Evolutionary conservation across 2,797 vertebrate species (phyloP), one percentile per base, ranked within the genome.

Genomic region (Lateolabrax maculatus): DNA sequence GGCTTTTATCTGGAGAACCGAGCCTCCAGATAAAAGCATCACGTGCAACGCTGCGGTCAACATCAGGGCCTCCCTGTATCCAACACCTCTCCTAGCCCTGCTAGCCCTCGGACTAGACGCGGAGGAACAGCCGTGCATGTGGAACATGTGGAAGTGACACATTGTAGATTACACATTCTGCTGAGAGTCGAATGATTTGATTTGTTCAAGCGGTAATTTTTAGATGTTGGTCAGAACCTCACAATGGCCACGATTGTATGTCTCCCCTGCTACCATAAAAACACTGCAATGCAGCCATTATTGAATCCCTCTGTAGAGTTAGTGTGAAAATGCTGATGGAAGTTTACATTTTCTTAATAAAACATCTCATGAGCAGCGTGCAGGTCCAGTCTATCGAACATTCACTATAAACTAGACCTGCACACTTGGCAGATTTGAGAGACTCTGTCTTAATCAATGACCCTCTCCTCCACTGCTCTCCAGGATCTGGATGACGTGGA

Each of bases 401-500:
- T 43, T 37, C 8, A 16, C 39, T 31, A 4, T 41, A 13, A 48
- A 39, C 10, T 44, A 52, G 18, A 25, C 25, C 2, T 56, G 51
- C 18, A n/a, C 27, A 27, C 48, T 36, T 63, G 25, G 3, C 18
- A 15, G 61, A 44, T 23, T 65, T 48, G 18, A 53, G 27, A 64
- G 12, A 25, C 36, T 43, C 2, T 6, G 5, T 62, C 18, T 41
- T 36, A 36, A 69, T 61, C 9, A 43, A 2, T 7, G 5, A 27
- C 8, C 2, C 3, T 46, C 4, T 64, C n/a, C 41, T 60, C 25
- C n/a, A 62, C 44, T 78, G 23, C 8, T 77, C 23, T 39, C 19
- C 86, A 97, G 96, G 98, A 97, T 69, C 81, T 97, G 23, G 97
- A 96, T 6, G 97, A 97, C 37, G 44, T 94, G 2, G 97, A 96